Evolutionary conservation across 30 jellyfish, hydroid and myxozoan genomes (phyloP).

Genomic region (Chironex yamaguchii): DNA sequence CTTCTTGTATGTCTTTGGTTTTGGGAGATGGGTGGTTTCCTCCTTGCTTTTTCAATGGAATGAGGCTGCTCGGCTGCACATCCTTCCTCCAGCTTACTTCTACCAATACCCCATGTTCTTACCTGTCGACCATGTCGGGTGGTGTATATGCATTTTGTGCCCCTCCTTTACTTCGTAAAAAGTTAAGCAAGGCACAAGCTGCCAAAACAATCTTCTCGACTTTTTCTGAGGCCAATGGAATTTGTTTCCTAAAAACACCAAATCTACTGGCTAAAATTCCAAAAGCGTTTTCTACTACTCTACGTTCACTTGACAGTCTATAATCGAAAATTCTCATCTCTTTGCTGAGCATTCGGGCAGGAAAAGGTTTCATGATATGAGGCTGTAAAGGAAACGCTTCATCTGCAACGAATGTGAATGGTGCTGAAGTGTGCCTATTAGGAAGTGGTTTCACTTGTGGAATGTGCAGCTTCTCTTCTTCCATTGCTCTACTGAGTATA

Average conservation of each 20-base stretch:
- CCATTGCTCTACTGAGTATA: constrained; percentile 18
- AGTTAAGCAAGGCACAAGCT: constrained; percentile 23
- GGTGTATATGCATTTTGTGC: too few species aligned
- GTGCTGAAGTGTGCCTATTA: neutral
- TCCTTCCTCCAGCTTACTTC: too few species aligned
- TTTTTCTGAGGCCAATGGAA: neutral
- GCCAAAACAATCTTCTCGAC: constrained; percentile 26
- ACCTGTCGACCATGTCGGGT: too few species aligned
- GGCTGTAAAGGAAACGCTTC: constrained; percentile 46
- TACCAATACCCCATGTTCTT: too few species aligned
- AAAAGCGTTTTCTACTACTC: constrained; percentile 55
- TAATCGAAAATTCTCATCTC: constrained; percentile 45
- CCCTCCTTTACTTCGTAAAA: neutral
- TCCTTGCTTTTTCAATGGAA: too few species aligned
- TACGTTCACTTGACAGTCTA: constrained; percentile 21
- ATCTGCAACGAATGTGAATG: constrained; percentile 34
- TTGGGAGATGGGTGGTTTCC: too few species aligned
- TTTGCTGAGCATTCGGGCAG: constrained; percentile 12
- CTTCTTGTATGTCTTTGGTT: too few species aligned
- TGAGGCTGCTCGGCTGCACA: too few species aligned
- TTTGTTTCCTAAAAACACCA: constrained; percentile 1
- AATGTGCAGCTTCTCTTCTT: neutral
- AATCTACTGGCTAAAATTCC: constrained; percentile 45
- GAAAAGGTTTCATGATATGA: constrained; percentile 32
- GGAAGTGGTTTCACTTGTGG: constrained; percentile 43